Conservation (phyloP, 1,140 invertebrate species). For the Tetramorium simillimum region DNA sequence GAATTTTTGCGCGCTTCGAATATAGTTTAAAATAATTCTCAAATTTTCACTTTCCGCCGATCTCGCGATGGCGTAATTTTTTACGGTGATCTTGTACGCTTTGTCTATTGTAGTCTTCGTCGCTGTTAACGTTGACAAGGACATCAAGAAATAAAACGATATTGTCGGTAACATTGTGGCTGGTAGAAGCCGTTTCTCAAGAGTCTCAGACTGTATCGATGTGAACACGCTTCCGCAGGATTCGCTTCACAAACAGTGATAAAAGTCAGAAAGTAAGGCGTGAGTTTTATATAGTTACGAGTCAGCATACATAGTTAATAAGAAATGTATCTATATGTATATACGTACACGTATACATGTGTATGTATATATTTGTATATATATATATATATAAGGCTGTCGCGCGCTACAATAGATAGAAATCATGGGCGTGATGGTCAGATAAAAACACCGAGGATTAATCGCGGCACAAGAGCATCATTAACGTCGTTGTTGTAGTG, state of each 20-base stretch:
- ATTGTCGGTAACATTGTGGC: background rate
- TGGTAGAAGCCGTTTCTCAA: background rate
- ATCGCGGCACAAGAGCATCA: background rate
- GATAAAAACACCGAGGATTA: background rate
- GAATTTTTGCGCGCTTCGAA: conserved; percentile 49
- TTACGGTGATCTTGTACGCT: background rate
- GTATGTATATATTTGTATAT: no score
- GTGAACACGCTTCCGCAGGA: background rate
- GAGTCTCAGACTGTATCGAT: background rate
- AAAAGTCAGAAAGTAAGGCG: background rate
- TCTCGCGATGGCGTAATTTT: background rate
- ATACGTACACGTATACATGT: no score
- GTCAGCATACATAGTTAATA: conserved; percentile 5
- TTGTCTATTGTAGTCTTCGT: background rate
- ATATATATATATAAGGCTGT: background rate
- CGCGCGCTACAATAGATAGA: background rate
- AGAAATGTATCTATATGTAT: background rate
- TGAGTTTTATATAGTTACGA: conserved; percentile 7
- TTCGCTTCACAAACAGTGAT: background rate
- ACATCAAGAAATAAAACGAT: conserved; percentile 6
- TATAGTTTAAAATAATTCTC: conserved; percentile 47
- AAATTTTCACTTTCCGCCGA: conserved; percentile 49
- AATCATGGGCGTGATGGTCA: conserved; percentile 2
- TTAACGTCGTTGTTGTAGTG: background rate
- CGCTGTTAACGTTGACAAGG: background rate